A percentile compares a stretch with the other conserved stretches of the same genome.
phyloP scores from a whole-genome alignment of 2,888 invertebrate genomes.

The Leptinotarsa peninsularis region DNA sequence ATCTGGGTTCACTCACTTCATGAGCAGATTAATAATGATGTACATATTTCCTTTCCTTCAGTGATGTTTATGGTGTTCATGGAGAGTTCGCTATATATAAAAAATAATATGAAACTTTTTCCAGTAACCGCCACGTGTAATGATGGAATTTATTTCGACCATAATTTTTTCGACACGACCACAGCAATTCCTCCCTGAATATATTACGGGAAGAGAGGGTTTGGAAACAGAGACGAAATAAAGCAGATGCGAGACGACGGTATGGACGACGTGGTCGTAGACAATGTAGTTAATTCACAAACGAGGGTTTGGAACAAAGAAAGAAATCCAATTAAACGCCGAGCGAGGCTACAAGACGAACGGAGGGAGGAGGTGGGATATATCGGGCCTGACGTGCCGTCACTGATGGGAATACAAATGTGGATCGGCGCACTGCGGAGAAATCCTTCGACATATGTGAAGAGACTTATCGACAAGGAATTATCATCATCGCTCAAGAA shows the following conservation, averaged over 20 bases:
- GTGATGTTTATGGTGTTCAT: too few relatives aligned
- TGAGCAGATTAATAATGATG: too few relatives aligned
- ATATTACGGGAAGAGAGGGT: conserved; percentile 33
- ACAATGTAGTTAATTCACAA: conserved; percentile 65
- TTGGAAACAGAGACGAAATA: conserved; percentile 32
- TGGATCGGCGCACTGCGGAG: conserved; percentile 56
- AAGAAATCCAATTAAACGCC: conserved; percentile 66
- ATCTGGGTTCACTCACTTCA: too few relatives aligned
- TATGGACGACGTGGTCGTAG: conserved; percentile 49
- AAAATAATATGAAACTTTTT: too few relatives aligned
- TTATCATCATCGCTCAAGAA: conserved; percentile 13
- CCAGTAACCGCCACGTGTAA: too few relatives aligned
- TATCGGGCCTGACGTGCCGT: conserved; percentile 44
- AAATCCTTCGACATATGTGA: conserved; percentile 53
- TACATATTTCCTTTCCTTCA: too few relatives aligned
- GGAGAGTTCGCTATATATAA: too few relatives aligned
- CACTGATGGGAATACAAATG: conserved; percentile 58
- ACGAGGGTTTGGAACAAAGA: conserved; percentile 60
- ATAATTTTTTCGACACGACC: conserved; percentile 30
- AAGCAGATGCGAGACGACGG: conserved; percentile 42
- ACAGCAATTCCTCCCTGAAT: conserved; percentile 24
- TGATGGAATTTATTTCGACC: too few relatives aligned
- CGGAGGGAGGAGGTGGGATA: conserved; percentile 22
- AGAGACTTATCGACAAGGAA: conserved; percentile 39
- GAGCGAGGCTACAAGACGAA: conserved; percentile 51